Percentiles rank a stretch among this genome's conserved stretches.
These are phyloP conservation scores for Emydocephalus ijimae DNA, from an alignment of 2,113 vertebrate genomes.

Conservation along the genomic window DNA sequence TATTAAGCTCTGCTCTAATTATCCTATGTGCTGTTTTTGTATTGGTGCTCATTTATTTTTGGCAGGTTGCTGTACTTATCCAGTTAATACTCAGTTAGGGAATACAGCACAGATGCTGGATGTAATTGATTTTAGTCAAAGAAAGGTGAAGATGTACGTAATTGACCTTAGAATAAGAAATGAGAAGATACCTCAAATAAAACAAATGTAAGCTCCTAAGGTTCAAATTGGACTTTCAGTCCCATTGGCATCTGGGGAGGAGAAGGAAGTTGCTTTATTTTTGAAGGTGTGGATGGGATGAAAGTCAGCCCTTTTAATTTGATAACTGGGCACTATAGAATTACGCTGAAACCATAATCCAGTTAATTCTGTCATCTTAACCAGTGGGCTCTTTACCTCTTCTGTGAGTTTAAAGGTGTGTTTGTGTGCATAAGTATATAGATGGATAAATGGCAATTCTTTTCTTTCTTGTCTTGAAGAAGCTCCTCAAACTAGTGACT, in stretches of 20 bases:
- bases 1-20: slow-evolving; percentile 69
- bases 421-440: slow-evolving; percentile 25
- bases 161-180: slow-evolving; percentile 59
- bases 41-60: slow-evolving; percentile 77
- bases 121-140: slow-evolving; percentile 65
- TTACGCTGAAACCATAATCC: slow-evolving; percentile 60
- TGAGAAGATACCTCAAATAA: slow-evolving; percentile 76
- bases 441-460: slow-evolving; percentile 54
- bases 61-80: slow-evolving; percentile 62
- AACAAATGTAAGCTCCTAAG: slow-evolving; percentile 72
- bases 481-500: slow-evolving; percentile 33
- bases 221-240: slow-evolving; percentile 67
- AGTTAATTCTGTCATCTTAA: slow-evolving; percentile 58
- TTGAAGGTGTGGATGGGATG: slow-evolving; percentile 46
- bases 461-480: slow-evolving; percentile 43
- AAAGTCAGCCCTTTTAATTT: slow-evolving; percentile 51
- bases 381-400: slow-evolving; percentile 54
- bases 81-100: slow-evolving; percentile 53
- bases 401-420: slow-evolving; percentile 35
- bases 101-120: slow-evolving; percentile 72
- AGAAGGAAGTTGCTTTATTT: slow-evolving; percentile 43
- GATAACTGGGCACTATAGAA: slow-evolving; percentile 48
- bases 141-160: slow-evolving; percentile 67
- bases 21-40: slow-evolving; percentile 72
- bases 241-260: slow-evolving; percentile 59